Evolutionary conservation across 2,888 invertebrate species (phyloP).

Genomic region (Caenorhabditis sulstoni): DNA sequence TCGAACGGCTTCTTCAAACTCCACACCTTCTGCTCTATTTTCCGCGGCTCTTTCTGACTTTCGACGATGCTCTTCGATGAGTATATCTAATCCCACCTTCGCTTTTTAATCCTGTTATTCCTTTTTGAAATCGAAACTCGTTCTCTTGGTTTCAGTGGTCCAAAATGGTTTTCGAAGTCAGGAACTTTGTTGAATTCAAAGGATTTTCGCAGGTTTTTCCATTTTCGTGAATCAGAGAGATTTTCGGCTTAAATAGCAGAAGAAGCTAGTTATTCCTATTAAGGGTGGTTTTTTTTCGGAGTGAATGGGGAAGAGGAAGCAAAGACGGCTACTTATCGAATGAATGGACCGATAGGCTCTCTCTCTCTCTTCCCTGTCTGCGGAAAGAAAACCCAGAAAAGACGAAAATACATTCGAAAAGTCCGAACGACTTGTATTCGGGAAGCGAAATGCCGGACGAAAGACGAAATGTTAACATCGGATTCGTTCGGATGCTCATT

Average conservation of each 20-base stretch:
- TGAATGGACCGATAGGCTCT: too few relatives aligned
- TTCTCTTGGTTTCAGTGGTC: background rate
- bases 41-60: constrained; percentile 10
- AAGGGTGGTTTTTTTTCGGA: background rate
- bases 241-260: background rate
- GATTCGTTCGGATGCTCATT: too few relatives aligned
- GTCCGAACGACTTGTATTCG: background rate
- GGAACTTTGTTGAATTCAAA: background rate
- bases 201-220: background rate
- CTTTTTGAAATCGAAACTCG: background rate
- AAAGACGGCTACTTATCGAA: background rate
- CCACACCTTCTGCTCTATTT: constrained; percentile 17
- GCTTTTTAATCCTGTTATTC: constrained; percentile 17
- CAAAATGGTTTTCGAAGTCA: background rate
- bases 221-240: constrained; percentile 4
- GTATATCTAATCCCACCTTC: constrained; percentile 14
- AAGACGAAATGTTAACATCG: background rate
- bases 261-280: background rate
- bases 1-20: constrained; percentile 9
- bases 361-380: background rate
- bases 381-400: background rate
- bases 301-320: constrained; percentile 5
- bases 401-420: background rate
- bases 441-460: background rate
- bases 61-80: constrained; percentile 32